Percentiles rank a stretch among this genome's conserved stretches.
Evolutionary conservation across 2,113 vertebrate species (phyloP).

Genomic region (Euleptes europaea): DNA sequence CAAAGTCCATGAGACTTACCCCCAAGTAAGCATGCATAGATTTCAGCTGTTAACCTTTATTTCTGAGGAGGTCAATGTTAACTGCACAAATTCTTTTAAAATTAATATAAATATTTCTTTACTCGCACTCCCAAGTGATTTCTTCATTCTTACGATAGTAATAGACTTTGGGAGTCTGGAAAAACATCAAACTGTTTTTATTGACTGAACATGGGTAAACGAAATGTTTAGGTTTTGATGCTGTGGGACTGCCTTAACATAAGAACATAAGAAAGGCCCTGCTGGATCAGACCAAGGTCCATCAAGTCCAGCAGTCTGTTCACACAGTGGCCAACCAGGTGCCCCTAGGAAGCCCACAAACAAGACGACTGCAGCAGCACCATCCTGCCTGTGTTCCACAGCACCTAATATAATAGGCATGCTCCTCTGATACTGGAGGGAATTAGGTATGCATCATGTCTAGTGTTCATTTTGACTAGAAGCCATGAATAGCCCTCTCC

Average conservation of each 20-base stretch:
- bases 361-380: too few species aligned
- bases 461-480: too few species aligned
- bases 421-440: too few species aligned
- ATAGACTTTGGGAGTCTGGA: not conserved
- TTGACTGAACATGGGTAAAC: accelerated
- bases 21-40: not conserved
- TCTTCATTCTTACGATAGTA: accelerated
- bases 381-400: too few species aligned
- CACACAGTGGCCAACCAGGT: too few species aligned
- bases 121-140: accelerated
- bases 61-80: not conserved
- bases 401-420: too few species aligned
- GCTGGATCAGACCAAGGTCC: too few species aligned
- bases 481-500: too few species aligned
- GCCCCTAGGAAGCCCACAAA: too few species aligned
- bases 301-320: too few species aligned
- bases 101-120: not conserved
- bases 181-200: not conserved
- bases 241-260: not conserved
- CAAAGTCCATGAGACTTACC: not conserved
- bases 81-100: not conserved
- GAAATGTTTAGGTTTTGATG: not conserved
- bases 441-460: too few species aligned
- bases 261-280: too few species aligned
- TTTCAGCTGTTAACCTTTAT: not conserved